phyloP scores from a whole-genome alignment of 1,140 invertebrate species.

The Brachionus paranguensis region DNA sequence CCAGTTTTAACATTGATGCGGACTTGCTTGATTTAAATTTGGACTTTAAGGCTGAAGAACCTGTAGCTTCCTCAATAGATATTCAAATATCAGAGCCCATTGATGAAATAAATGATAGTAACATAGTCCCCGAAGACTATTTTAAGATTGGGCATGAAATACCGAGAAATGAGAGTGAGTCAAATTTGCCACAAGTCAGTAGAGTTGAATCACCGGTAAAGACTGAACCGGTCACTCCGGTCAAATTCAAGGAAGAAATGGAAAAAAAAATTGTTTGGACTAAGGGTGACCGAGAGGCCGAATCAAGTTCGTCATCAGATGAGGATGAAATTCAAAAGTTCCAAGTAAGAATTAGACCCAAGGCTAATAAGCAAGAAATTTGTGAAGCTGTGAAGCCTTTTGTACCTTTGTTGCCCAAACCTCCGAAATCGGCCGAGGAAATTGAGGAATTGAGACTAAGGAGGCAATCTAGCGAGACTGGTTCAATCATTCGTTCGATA shows the following conservation, averaged over 20 bases:
- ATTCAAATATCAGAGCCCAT: slow-evolving; percentile 27
- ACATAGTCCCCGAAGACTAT: slow-evolving; percentile 38
- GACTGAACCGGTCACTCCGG: not conserved
- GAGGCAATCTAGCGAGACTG: not conserved
- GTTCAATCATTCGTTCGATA: not conserved
- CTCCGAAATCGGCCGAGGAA: slow-evolving; percentile 36
- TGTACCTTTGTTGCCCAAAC: slow-evolving; percentile 13
- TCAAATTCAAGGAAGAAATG: not conserved
- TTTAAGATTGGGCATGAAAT: slow-evolving; percentile 33
- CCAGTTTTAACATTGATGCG: not conserved
- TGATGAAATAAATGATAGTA: slow-evolving; percentile 33
- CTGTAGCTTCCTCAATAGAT: not conserved
- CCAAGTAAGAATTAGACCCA: slow-evolving; percentile 13
- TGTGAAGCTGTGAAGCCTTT: not conserved
- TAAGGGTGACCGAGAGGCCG: not conserved
- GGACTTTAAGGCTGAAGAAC: not conserved
- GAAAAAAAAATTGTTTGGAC: not conserved
- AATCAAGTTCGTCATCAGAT: slow-evolving; percentile 31
- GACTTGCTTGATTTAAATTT: not conserved
- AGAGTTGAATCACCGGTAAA: not conserved
- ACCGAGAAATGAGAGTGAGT: not conserved
- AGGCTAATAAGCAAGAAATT: not conserved
- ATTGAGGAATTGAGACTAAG: slow-evolving; percentile 10
- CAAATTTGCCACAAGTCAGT: not conserved
- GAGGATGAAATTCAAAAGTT: slow-evolving; percentile 8